A percentile compares a stretch with the other conserved stretches of the same genome.
Conservation (phyloP, 2,888 invertebrate genomes). For the Rhagonycha fulva region DNA sequence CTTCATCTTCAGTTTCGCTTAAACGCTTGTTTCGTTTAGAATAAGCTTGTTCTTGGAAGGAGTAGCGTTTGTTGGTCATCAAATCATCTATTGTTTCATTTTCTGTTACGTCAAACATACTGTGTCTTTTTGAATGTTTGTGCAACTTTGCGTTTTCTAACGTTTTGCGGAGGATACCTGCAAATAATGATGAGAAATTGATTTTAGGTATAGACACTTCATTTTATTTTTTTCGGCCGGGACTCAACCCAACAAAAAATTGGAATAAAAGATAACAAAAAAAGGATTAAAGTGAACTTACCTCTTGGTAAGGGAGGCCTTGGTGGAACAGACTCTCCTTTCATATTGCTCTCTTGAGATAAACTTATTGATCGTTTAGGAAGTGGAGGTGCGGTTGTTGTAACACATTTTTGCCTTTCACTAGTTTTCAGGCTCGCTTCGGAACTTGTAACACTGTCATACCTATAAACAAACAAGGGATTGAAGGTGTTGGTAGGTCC, state of each 20-base stretch:
- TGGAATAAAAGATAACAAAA: neutral
- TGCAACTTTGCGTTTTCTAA: conserved; percentile 58
- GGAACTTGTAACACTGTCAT: conserved; percentile 76
- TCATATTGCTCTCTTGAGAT: conserved; percentile 56
- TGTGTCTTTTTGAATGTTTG: conserved; percentile 69
- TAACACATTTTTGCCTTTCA: conserved; percentile 56
- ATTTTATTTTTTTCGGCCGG: too few relatives aligned
- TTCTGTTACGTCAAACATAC: conserved; percentile 74
- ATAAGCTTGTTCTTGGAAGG: conserved; percentile 76
- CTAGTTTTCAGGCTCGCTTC: conserved; percentile 70
- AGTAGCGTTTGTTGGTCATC: conserved; percentile 66
- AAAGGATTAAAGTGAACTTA: neutral
- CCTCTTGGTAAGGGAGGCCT: conserved; percentile 72
- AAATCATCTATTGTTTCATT: conserved; percentile 57
- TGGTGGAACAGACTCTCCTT: conserved; percentile 65
- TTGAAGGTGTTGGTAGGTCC: conserved; percentile 65
- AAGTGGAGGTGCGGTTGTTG: conserved; percentile 57
- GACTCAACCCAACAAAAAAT: neutral
- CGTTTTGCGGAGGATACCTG: conserved; percentile 68
- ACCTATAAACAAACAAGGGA: conserved; percentile 80
- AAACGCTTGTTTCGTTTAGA: conserved; percentile 48
- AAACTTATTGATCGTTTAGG: conserved; percentile 72
- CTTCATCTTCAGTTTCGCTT: conserved; percentile 63
- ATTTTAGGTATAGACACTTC: neutral
- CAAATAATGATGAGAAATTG: neutral